Conservation (phyloP, 92 coral and sea anemone genomes). For the Siderastrea radians region DNA sequence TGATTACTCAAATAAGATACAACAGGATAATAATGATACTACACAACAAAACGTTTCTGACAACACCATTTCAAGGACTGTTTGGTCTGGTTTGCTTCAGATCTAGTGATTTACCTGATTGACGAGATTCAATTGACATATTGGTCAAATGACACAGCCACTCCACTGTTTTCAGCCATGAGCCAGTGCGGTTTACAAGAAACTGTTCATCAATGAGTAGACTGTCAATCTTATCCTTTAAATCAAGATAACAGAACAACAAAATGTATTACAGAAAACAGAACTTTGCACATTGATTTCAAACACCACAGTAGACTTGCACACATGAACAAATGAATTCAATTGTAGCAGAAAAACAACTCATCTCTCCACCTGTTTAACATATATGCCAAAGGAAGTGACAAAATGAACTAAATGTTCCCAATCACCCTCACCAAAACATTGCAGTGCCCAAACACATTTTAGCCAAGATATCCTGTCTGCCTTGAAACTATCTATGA, state of each 20-base stretch:
- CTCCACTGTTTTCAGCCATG: conserved; percentile 78
- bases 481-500: no score
- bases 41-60: not conserved
- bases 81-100: not conserved
- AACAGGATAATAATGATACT: no score
- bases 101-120: conserved; percentile 38
- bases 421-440: no score
- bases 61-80: not conserved
- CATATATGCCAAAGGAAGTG: no score
- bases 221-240: conserved; percentile 62
- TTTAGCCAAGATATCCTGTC: no score
- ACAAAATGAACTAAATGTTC: no score
- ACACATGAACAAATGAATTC: no score
- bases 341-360: no score
- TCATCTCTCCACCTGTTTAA: no score
- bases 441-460: no score
- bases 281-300: not conserved
- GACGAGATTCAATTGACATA: conserved; percentile 56
- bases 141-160: conserved; percentile 79
- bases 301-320: no score
- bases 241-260: not conserved
- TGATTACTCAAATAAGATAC: no score
- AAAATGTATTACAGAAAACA: not conserved
- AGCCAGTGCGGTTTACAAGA: conserved; percentile 78
- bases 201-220: conserved; percentile 69